Conservation (phyloP, 2,888 invertebrate genomes). For the Ormyrus nitidulus region DNA sequence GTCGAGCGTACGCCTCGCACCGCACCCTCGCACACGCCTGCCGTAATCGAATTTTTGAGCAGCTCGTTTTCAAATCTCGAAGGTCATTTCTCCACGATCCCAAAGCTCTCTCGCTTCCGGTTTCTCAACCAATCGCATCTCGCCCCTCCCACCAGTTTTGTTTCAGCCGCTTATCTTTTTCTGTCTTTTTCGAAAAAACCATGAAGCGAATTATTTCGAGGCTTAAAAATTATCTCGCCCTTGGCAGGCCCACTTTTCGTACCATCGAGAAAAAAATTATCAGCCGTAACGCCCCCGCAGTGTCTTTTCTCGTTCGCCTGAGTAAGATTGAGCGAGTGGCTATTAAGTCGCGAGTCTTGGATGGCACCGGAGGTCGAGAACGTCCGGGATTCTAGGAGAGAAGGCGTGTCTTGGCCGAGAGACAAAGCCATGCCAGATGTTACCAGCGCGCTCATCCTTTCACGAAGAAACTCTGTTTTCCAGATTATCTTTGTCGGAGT, state of each 20-base stretch:
- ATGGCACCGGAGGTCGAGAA: constrained; percentile 60
- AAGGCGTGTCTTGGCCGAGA: constrained; percentile 69
- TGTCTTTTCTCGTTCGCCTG: not conserved
- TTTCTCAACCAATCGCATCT: not conserved
- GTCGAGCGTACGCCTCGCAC: constrained; percentile 30
- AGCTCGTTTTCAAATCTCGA: constrained; percentile 67
- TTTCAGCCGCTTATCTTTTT: no score
- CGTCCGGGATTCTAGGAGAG: constrained; percentile 62
- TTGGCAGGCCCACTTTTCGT: no score
- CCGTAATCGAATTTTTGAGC: constrained; percentile 69
- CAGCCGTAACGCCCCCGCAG: no score
- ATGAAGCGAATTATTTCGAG: no score
- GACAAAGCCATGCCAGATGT: constrained; percentile 68
- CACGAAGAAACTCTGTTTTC: constrained; percentile 61
- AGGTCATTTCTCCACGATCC: constrained; percentile 54
- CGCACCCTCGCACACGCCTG: constrained; percentile 28
- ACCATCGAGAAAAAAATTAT: no score
- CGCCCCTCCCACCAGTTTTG: no score
- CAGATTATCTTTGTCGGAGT: constrained; percentile 61
- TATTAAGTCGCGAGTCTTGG: constrained; percentile 63
- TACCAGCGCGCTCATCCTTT: constrained; percentile 59
- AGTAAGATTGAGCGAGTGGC: constrained; percentile 57
- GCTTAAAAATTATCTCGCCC: no score
- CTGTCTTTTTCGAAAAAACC: no score
- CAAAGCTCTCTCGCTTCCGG: not conserved